Percentiles rank a stretch among this genome's conserved stretches.
These are phyloP conservation scores for Pseudonaja textilis DNA, from an alignment of 2,113 vertebrate species.

Conservation along the genomic window DNA sequence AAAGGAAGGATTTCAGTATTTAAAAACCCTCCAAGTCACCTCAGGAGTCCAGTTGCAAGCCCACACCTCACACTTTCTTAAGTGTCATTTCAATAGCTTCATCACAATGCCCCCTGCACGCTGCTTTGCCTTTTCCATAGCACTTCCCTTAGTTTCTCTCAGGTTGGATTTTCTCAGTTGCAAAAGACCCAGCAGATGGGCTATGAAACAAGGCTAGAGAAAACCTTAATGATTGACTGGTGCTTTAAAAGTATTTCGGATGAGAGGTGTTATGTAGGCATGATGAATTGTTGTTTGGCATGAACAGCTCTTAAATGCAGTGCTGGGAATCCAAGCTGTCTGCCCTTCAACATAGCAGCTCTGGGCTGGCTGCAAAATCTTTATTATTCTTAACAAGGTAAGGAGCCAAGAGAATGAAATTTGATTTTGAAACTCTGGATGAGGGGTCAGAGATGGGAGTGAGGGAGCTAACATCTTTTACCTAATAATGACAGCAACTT, in stretches of 20 bases:
- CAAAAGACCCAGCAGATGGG: constrained; percentile 9
- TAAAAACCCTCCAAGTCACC: not conserved
- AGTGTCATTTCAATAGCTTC: not conserved
- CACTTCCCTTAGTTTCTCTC: constrained; percentile 23
- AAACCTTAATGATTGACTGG: constrained; percentile 48
- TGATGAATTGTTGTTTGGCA: constrained; percentile 23
- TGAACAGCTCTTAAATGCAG: constrained; percentile 36
- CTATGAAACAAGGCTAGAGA: constrained; percentile 42
- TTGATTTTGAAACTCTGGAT: constrained; percentile 61
- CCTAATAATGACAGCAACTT: not conserved
- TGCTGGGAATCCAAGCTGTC: constrained; percentile 28
- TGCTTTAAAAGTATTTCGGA: constrained; percentile 46
- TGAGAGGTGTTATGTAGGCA: constrained; percentile 13
- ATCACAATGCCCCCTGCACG: fast-evolving
- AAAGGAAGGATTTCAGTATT: not conserved
- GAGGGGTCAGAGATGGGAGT: not conserved
- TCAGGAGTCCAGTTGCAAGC: not conserved
- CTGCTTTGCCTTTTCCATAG: not conserved
- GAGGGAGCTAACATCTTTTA: constrained; percentile 26
- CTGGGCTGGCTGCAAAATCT: constrained; percentile 49
- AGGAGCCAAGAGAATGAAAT: constrained; percentile 53
- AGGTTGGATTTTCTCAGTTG: not conserved
- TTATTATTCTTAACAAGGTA: constrained; percentile 58
- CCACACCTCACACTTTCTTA: not conserved
- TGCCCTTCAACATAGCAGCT: constrained; percentile 59